Conservation (phyloP, 2,797 vertebrate species). For the Siniperca obscura region DNA sequence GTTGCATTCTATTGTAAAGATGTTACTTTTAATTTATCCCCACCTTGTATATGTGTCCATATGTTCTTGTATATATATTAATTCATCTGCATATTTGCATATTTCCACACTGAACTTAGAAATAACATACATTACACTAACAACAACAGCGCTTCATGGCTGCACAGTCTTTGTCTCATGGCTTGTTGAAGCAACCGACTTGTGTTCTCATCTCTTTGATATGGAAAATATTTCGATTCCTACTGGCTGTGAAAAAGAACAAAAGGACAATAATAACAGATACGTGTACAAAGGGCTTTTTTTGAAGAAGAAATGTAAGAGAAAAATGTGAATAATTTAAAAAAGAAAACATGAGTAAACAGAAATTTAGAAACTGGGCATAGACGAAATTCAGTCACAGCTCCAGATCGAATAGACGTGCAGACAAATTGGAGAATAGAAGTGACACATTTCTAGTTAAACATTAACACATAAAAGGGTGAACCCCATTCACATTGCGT, state of each 20-base stretch:
- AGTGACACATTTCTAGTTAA: not conserved
- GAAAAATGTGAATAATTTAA: not conserved
- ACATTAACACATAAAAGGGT: slow-evolving; percentile 8
- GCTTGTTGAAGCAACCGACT: slow-evolving; percentile 19
- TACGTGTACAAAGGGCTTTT: not conserved
- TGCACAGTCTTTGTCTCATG: slow-evolving; percentile 19
- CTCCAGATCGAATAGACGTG: not conserved
- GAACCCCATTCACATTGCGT: slow-evolving; percentile 51
- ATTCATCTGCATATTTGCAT: slow-evolving; percentile 14
- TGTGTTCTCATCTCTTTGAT: slow-evolving; percentile 37
- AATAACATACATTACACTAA: not conserved
- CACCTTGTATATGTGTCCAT: slow-evolving; percentile 7
- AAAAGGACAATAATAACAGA: slow-evolving; percentile 4
- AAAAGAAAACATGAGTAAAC: not conserved
- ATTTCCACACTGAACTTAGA: not conserved
- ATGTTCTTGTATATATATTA: not conserved
- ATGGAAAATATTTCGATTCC: slow-evolving; percentile 6
- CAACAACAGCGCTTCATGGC: not conserved
- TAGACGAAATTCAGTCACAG: not conserved
- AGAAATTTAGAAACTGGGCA: not conserved
- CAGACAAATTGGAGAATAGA: not conserved
- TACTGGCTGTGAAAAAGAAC: not conserved
- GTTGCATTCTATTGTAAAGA: not conserved
- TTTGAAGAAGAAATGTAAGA: not conserved
- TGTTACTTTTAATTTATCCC: not conserved